Evolutionary conservation across 2,888 invertebrate genomes (phyloP).

Genomic region (Abscondita cerata): DNA sequence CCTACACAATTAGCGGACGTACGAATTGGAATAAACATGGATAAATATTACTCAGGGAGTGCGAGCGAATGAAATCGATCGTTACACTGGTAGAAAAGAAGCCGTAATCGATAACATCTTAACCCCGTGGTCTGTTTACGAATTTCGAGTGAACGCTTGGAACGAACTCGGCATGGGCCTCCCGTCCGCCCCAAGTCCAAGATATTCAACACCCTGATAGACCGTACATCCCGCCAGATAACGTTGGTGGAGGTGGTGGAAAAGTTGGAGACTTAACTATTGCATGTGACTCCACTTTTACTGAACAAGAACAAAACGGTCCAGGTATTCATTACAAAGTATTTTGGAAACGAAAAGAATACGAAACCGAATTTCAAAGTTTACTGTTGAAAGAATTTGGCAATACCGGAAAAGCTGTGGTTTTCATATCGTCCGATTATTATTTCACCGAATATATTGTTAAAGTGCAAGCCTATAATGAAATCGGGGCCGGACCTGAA

Average conservation of each 20-base stretch:
- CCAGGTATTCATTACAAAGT: slow-evolving; percentile 90
- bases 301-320: slow-evolving; percentile 83
- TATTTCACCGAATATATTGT: slow-evolving; percentile 87
- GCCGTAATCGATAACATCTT: slow-evolving; percentile 73
- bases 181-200: slow-evolving; percentile 84
- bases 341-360: slow-evolving; percentile 80
- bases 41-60: slow-evolving; percentile 70
- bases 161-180: slow-evolving; percentile 84
- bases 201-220: slow-evolving; percentile 81
- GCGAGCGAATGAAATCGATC: slow-evolving; percentile 75
- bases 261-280: slow-evolving; percentile 95
- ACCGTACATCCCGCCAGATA: slow-evolving; percentile 78
- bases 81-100: slow-evolving; percentile 80
- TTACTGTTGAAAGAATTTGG: slow-evolving; percentile 73
- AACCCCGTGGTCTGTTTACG: slow-evolving; percentile 89
- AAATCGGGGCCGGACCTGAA: slow-evolving; percentile 81
- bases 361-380: slow-evolving; percentile 79
- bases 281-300: slow-evolving; percentile 84
- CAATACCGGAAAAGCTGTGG: slow-evolving; percentile 80
- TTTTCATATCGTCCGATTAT: slow-evolving; percentile 73
- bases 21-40: slow-evolving; percentile 91
- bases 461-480: slow-evolving; percentile 84
- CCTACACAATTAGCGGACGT: slow-evolving; percentile 82
- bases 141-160: slow-evolving; percentile 88
- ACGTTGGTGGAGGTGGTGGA: slow-evolving; percentile 92